Evolutionary conservation across 2,888 invertebrate species (phyloP).

Genomic region (Synergus itoensis): DNA sequence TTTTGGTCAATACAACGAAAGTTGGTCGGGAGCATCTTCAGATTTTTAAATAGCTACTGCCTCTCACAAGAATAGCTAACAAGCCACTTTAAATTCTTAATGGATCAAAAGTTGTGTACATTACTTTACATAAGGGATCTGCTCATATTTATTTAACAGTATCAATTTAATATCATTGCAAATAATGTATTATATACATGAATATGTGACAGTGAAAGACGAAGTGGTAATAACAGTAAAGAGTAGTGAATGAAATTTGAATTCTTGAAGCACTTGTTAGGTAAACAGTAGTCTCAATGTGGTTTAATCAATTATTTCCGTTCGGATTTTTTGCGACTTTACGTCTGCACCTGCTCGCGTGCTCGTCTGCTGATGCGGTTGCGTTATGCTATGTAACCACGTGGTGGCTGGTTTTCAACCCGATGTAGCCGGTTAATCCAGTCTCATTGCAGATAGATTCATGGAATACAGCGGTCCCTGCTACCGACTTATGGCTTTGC

Average conservation of each 20-base stretch:
- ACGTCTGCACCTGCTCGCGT: conserved; percentile 34
- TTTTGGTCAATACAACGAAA: background rate
- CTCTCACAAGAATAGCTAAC: conserved; percentile 9
- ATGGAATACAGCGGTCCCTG: conserved; percentile 46
- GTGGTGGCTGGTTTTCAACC: conserved; percentile 42
- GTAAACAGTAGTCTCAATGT: conserved; percentile 29
- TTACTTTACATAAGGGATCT: background rate
- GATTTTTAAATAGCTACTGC: conserved; percentile 33
- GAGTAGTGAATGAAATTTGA: conserved; percentile 13
- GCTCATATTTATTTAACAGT: background rate
- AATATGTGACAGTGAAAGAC: background rate
- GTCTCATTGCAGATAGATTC: conserved; percentile 47
- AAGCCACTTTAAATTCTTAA: conserved; percentile 32
- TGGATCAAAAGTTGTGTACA: background rate
- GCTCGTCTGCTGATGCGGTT: conserved; percentile 28
- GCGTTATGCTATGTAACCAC: conserved; percentile 44
- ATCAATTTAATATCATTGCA: background rate
- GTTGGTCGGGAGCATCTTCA: conserved; percentile 22
- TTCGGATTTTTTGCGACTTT: conserved; percentile 35
- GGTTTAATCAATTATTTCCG: conserved; percentile 42
- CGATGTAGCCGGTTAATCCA: conserved; percentile 47
- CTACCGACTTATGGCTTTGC: conserved; percentile 35
- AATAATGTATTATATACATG: background rate
- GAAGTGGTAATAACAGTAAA: background rate
- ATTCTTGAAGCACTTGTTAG: conserved; percentile 21